phyloP scores from a whole-genome alignment of 2,888 invertebrate species.

The Branchipolynoe longqiensis region DNA sequence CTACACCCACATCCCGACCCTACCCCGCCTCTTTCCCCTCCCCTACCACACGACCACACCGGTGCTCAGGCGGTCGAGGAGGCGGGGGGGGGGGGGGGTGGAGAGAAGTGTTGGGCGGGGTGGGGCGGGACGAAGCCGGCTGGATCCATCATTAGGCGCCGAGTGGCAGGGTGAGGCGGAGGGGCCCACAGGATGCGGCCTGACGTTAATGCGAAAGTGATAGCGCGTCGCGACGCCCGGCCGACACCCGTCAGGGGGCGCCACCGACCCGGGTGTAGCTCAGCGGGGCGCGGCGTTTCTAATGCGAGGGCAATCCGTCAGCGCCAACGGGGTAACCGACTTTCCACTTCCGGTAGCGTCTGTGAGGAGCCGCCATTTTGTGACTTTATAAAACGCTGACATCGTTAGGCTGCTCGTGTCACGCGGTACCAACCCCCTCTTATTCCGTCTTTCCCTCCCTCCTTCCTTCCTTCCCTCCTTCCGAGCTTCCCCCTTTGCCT shows the following conservation, averaged over 20 bases:
- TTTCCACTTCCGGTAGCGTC: neutral
- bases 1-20: too few relatives aligned
- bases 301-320: neutral
- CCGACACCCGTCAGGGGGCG: neutral
- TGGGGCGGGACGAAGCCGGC: neutral
- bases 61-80: too few relatives aligned
- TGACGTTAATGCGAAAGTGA: slow-evolving; percentile 43
- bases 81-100: too few relatives aligned
- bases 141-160: neutral
- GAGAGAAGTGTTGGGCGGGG: too few relatives aligned
- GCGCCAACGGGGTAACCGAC: neutral
- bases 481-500: neutral
- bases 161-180: neutral
- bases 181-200: neutral
- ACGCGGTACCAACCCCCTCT: neutral
- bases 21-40: too few relatives aligned
- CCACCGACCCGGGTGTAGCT: neutral
- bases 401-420: neutral
- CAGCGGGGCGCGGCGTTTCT: neutral
- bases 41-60: too few relatives aligned
- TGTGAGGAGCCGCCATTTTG: neutral
- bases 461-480: neutral
- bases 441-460: neutral
- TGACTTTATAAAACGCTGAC: neutral
- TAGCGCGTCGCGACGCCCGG: neutral